These are phyloP conservation scores for Florisuga fusca DNA, from an alignment of 2,797 vertebrate species.

Conservation along the genomic window DNA sequence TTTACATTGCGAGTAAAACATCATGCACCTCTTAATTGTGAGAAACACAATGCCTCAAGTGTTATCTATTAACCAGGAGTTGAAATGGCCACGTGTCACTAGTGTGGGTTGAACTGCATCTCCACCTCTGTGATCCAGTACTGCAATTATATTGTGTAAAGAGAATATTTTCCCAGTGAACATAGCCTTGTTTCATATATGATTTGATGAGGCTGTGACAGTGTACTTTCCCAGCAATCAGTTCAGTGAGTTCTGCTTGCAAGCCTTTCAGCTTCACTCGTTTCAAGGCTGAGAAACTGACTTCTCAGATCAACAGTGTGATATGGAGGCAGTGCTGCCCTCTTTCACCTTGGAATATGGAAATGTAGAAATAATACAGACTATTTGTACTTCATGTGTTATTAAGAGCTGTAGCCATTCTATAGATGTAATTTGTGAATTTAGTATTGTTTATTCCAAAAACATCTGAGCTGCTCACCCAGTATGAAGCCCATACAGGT, in stretches of 20 bases:
- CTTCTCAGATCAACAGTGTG: not conserved
- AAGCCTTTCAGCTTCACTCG: not conserved
- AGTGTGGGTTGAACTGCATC: not conserved
- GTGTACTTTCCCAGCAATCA: not conserved
- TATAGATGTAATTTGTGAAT: not conserved
- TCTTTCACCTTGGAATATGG: constrained; percentile 3
- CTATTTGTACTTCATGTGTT: not conserved
- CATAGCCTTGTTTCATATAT: not conserved
- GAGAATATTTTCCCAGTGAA: not conserved
- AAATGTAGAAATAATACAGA: constrained; percentile 10
- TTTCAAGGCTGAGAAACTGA: not conserved
- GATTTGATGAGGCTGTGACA: not conserved
- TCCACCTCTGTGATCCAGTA: not conserved
- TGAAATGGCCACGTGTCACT: not conserved
- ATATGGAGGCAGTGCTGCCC: not conserved
- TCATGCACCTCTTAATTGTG: not conserved
- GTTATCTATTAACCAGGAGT: not conserved
- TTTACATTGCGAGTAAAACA: not conserved
- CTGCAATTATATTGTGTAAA: not conserved
- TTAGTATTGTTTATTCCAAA: not conserved
- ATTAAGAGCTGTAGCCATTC: not conserved
- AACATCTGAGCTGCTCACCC: not conserved
- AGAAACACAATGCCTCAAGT: not conserved
- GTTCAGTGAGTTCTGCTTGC: not conserved
- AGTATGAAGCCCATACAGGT: not conserved